phyloP scores from a whole-genome alignment of 2,797 vertebrate genomes.

The Cyclura pinguis region DNA sequence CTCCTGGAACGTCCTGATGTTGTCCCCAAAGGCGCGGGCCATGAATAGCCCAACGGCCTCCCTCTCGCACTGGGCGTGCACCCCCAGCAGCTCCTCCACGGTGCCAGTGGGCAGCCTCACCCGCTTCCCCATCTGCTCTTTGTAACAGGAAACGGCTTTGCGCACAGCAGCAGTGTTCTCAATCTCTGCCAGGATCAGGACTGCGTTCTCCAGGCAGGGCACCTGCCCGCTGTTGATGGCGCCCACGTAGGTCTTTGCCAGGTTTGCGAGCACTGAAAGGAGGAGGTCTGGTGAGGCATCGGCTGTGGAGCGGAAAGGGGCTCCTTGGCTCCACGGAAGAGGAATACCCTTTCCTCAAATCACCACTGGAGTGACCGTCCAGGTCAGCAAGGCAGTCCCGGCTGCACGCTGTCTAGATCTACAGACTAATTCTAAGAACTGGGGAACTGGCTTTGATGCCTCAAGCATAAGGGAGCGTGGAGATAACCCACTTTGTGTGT shows the following conservation, averaged over 20 bases:
- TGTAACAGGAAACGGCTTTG: slow-evolving; percentile 59
- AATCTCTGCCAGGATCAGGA: slow-evolving; percentile 62
- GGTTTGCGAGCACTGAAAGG: slow-evolving; percentile 64
- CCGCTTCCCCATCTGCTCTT: slow-evolving; percentile 60
- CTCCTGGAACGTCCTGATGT: slow-evolving; percentile 30
- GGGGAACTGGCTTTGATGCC: no score
- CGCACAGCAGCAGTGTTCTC: slow-evolving; percentile 67
- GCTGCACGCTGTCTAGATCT: neutral
- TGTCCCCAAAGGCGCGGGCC: slow-evolving; percentile 64
- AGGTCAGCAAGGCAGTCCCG: neutral
- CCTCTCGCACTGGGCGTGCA: slow-evolving; percentile 56
- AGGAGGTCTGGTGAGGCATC: neutral
- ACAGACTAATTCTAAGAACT: neutral
- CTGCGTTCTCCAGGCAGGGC: slow-evolving; percentile 70
- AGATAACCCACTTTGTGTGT: no score
- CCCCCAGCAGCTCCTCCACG: slow-evolving; percentile 43
- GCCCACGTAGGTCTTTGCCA: slow-evolving; percentile 67
- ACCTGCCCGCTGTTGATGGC: slow-evolving; percentile 65
- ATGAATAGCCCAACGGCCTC: slow-evolving; percentile 59
- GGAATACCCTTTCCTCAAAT: neutral
- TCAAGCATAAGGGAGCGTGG: no score
- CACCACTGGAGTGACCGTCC: neutral
- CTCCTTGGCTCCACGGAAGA: neutral
- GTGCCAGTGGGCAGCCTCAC: slow-evolving; percentile 54
- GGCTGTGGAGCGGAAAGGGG: neutral